Percentiles rank a stretch among this genome's conserved stretches.
Evolutionary conservation across 2,113 vertebrate species (phyloP).

Genomic region (Dasyprocta punctata): DNA sequence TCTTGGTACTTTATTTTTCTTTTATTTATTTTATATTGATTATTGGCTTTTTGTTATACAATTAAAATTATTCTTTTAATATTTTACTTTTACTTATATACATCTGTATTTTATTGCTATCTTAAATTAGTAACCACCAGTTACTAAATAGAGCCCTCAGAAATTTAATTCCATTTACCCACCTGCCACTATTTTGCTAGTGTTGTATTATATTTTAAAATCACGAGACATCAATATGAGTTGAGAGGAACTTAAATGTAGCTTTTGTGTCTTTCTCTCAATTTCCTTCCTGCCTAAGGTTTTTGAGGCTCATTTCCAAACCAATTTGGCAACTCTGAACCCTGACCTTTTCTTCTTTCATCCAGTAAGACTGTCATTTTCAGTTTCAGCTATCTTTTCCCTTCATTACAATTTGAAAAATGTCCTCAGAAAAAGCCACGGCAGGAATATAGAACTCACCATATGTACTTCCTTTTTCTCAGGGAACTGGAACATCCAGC

Average conservation of each 20-base stretch:
- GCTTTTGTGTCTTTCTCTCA: conserved; percentile 18
- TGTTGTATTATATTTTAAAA: neutral
- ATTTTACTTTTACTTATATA: conserved; percentile 21
- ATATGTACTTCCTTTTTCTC: neutral
- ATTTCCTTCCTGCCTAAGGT: conserved; percentile 20
- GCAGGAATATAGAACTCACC: neutral
- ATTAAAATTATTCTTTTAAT: conserved; percentile 20
- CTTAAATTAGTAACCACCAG: neutral
- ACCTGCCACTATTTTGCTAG: neutral
- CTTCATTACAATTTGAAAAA: conserved; percentile 43
- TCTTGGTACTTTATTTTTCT: neutral
- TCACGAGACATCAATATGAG: neutral
- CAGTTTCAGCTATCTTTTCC: neutral
- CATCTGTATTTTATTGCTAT: neutral
- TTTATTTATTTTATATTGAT: neutral
- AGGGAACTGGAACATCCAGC: neutral
- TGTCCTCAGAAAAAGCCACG: neutral
- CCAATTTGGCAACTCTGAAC: neutral
- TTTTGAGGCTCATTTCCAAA: conserved; percentile 41
- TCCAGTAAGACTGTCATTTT: conserved; percentile 13
- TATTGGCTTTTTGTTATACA: neutral
- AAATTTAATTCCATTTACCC: neutral
- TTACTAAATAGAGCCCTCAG: neutral
- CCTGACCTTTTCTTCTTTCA: neutral
- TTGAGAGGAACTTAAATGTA: conserved; percentile 16